Evolutionary conservation across 2,797 vertebrate species (phyloP).

Genomic region (Paedocypris micromegethes): DNA sequence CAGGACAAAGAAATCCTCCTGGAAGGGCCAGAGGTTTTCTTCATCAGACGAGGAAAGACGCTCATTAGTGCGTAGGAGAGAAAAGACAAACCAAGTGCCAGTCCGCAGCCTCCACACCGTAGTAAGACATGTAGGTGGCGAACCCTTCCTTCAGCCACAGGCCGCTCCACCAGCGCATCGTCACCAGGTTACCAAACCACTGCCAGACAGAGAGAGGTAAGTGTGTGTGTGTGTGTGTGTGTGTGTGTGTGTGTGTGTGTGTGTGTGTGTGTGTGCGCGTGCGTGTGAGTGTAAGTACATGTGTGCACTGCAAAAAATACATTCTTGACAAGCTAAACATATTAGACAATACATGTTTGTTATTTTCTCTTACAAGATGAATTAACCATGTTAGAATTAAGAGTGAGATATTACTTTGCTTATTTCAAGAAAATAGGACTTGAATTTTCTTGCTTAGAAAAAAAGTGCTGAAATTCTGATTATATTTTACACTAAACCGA

Average conservation of each 20-base stretch:
- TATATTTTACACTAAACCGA: too few relatives aligned
- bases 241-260: too few relatives aligned
- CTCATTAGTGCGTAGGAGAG: not conserved
- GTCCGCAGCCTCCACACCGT: conserved; percentile 47
- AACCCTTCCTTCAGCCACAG: conserved; percentile 75
- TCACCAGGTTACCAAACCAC: conserved; percentile 80
- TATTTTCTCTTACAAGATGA: not conserved
- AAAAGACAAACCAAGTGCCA: conserved; percentile 58
- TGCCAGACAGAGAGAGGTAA: too few relatives aligned
- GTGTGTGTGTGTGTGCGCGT: too few relatives aligned
- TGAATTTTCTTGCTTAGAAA: too few relatives aligned
- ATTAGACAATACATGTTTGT: too few relatives aligned
- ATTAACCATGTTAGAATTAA: not conserved
- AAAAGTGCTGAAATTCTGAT: too few relatives aligned
- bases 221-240: too few relatives aligned
- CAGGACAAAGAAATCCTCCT: conserved; percentile 55
- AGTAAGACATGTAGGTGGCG: conserved; percentile 59
- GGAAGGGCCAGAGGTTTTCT: conserved; percentile 9
- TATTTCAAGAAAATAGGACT: too few relatives aligned
- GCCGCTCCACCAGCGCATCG: conserved; percentile 77
- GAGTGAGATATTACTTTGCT: too few relatives aligned
- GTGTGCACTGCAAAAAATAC: not conserved
- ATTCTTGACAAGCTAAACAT: too few relatives aligned
- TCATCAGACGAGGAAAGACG: not conserved
- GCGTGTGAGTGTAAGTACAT: conserved; percentile 26